Evolutionary conservation across 2,113 vertebrate species (phyloP), one percentile per base, ranked within the genome.

Genomic region (Rhegmatorhina hoffmannsi): DNA sequence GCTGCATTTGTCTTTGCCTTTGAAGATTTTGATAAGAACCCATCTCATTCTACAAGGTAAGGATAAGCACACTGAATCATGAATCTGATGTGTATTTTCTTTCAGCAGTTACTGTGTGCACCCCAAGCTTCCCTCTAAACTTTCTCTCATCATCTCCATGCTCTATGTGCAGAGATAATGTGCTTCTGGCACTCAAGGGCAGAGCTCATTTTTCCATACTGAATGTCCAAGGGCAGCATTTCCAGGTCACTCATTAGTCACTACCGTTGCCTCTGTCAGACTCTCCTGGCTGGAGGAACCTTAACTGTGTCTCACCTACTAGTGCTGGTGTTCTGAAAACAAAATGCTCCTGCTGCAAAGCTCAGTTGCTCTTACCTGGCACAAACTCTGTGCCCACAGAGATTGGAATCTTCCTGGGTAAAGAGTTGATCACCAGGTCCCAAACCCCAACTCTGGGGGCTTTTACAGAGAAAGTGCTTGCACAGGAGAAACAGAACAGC

Each of bases 131-230:
- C 29, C 44, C 38, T 47, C 33, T 50, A 26, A 67, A 29, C 24
- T 24, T 53, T 6, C 44, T 55, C 36, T 56, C 43, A 34, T 29
- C 36, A 55, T 29, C 63, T 63, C 44, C 44, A 13, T 0, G 4
- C 17, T 29, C 14, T 31, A 2, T 2, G 2, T 38, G 38, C 38
- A n/a, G 43, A 43, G 17, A 23, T 18, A 79, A 26, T 0, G 0
- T 33, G 31, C 58, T 84, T 74, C 68, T 55, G 38, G 44, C 24
- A 28, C 38, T 49, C 53, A 29, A 11, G 58, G 16, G 25, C 34
- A 58, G 62, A 79, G 60, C 44, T 62, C 80, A 47, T 15, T 11
- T 44, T 86, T 89, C 75, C 47, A 18, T 16, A 26, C 1, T 13
- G 56, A 28, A 28, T 5, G 7, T 33, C 58, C 31, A 20, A 89